Base-by-base conservation (phyloP, 1,140 invertebrate species). In the Arctopsyche grandis region DNA sequence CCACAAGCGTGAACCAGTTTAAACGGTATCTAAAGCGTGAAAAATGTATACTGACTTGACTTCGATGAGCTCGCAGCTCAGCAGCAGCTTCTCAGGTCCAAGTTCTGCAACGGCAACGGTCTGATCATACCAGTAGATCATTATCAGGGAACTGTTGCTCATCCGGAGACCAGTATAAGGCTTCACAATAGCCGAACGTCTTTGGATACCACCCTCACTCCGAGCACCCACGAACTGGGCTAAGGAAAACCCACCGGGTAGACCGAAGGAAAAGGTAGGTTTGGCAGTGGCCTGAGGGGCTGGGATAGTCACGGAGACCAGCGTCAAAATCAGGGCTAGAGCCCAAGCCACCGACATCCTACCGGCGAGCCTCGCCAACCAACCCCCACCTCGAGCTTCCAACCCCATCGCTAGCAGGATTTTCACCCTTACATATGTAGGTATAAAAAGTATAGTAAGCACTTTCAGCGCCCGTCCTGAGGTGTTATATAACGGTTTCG, bases 11-110 rank as follows among this genome's bases (percentile, higher is more conserved):
- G 29, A 38, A 38, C 29, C 7, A 7, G 29, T 38, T 38, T 38
- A 38, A 38, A 38, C 29, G 29, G 29, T 38, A 38, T 38, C 29
- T 7, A 38, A 38, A 38, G 29, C 29, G 29, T 38, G 29, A 38
- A 38, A 38, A 38, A 38, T 38, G 3, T 38, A 38, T 38, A 92
- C 93, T 93, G 86, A 96, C 95, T 93, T 93, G 80, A 94, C 93
- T 90, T 96, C 95, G 79, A 96, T 93, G 77, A 96, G 89, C 86
- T 95, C 93, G 84, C 95, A 96, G 83, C 93, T 92, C 19, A 93
- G 88, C 10, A 94, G 86, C 77, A 93, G 86, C 83, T 92, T 92
- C 77, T 90, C 86, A 26, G 89, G 86, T 1, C 92, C 91, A 44
- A 93, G 87, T 84, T 95, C 94, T 5, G 95, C 91, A 7, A 96